Percentiles rank a stretch among this genome's conserved stretches.
phyloP scores from a whole-genome alignment of 2,797 vertebrate genomes.

The Chelon auratus region DNA sequence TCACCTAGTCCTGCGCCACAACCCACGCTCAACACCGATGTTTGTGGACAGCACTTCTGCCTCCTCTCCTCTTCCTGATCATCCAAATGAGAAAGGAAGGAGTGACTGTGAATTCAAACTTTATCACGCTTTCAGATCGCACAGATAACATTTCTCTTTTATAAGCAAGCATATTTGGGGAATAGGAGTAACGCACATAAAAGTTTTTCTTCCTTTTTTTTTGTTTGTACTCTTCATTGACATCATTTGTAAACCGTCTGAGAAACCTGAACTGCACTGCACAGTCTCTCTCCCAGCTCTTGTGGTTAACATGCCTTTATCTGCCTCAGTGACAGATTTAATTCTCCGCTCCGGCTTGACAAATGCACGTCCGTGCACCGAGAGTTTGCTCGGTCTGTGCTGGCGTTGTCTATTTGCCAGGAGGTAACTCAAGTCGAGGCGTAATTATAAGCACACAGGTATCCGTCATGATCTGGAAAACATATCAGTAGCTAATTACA shows the following conservation, averaged over 20 bases:
- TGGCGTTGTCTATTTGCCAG: constrained; percentile 24
- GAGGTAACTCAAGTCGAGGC: constrained; percentile 31
- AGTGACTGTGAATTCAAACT: constrained; percentile 48
- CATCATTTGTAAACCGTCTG: constrained; percentile 51
- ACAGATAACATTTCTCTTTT: constrained; percentile 52
- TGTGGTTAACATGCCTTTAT: constrained; percentile 59
- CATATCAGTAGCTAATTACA: constrained; percentile 23
- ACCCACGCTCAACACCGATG: constrained; percentile 56
- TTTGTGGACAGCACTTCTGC: constrained; percentile 49
- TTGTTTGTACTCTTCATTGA: constrained; percentile 37
- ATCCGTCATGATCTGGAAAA: constrained; percentile 33
- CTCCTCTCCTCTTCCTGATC: constrained; percentile 50
- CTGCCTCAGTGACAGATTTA: constrained; percentile 50
- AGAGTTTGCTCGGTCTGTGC: constrained; percentile 17
- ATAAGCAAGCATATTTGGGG: constrained; percentile 37
- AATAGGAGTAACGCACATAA: constrained; percentile 44
- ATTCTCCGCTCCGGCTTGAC: constrained; percentile 55
- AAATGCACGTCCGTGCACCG: constrained; percentile 26
- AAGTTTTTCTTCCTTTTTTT: constrained; percentile 42
- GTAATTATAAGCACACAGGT: constrained; percentile 46
- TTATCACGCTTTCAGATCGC: constrained; percentile 51
- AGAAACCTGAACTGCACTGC: constrained; percentile 62
- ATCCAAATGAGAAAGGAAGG: constrained; percentile 27
- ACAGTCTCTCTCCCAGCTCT: constrained; percentile 34
- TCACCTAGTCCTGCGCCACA: constrained; percentile 61